Base-by-base conservation (phyloP, 2,888 invertebrate genomes). In the Hirtodrosophila duncani region DNA sequence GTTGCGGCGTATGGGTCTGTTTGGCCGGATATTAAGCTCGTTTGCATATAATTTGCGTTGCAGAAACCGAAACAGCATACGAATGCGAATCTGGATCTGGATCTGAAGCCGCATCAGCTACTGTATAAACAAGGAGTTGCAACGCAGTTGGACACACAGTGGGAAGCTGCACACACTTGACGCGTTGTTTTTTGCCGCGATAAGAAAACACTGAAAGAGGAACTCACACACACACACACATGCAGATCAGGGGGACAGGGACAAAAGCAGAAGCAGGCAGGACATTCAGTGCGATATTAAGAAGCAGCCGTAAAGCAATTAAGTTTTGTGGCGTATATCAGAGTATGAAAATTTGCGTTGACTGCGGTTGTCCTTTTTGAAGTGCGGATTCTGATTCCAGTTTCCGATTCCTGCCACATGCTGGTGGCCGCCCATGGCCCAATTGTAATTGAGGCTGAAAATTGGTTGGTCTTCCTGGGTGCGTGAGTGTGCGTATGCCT, bases 21-120 rank as follows among this genome's bases (percentile, higher is more conserved):
- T 75, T 75, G 75, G 80, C 75, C 79, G 81, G 75, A 81, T 72
- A 81, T 72, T 79, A 81, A 74, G 79, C 81, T 74, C 72, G 79
- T 74, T 81, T 74, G 72, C 72, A 74, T 74, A 81, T 78, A 68
- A 81, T 80, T 78, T 69, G 70, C 74, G 81, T 72, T 67, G 74
- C 70, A 71, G 64, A 63, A 57, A 67, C 70, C 71, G 63, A 41
- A 57, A 42, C 66, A 16, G 52, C 39, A 44, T 24, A 30, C 13
- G 51, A 37, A 30, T 20, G 52, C 43, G 53, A 36, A 34, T 29
- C 24, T 3, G 57, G 30, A 42, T 26, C 31, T 8, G 48, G 44
- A 24, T 33, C 44, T 7, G 36, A 20, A 38, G 38, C 27, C 31
- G 46, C 45, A 27, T 33, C 57, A 45, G 42, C 46, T 50, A 50